Evolutionary conservation across 2,888 invertebrate species (phyloP).

Genomic region (Drosophila multiciliata): DNA sequence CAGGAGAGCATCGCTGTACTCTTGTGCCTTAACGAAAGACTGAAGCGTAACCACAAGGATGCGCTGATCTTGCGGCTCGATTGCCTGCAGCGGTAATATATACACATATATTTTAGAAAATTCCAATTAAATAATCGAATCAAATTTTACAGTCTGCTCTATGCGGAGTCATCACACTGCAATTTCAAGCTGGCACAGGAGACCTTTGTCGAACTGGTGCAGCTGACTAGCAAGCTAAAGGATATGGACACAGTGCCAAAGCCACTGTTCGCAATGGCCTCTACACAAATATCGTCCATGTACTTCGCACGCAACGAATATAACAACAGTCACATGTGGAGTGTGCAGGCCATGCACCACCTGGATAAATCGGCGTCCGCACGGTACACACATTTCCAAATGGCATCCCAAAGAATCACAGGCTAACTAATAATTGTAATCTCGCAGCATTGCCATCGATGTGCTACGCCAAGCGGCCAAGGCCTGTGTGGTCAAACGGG

Average conservation of each 20-base stretch:
- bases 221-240: slow-evolving; percentile 86
- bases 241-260: slow-evolving; percentile 79
- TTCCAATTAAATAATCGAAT: neutral
- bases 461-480: slow-evolving; percentile 94
- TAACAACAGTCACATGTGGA: slow-evolving; percentile 92
- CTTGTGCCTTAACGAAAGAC: slow-evolving; percentile 88
- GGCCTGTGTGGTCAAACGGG: slow-evolving; percentile 94
- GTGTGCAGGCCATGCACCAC: slow-evolving; percentile 90
- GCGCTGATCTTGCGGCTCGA: slow-evolving; percentile 90
- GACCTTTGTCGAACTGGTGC: slow-evolving; percentile 88
- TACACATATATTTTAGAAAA: neutral
- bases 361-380: slow-evolving; percentile 88
- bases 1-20: slow-evolving; percentile 91
- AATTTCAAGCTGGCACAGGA: slow-evolving; percentile 91
- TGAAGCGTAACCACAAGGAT: slow-evolving; percentile 86
- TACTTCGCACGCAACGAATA: slow-evolving; percentile 95
- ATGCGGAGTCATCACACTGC: slow-evolving; percentile 93
- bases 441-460: slow-evolving; percentile 89
- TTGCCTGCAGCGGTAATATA: slow-evolving; percentile 92
- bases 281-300: slow-evolving; percentile 92
- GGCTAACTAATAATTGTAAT: neutral
- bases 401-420: neutral
- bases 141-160: slow-evolving; percentile 88
- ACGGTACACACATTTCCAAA: slow-evolving; percentile 84
- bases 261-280: slow-evolving; percentile 89